Evolutionary conservation across 2,797 vertebrate species (phyloP), one percentile per base, ranked within the genome.

Genomic region (Psittacula echo): DNA sequence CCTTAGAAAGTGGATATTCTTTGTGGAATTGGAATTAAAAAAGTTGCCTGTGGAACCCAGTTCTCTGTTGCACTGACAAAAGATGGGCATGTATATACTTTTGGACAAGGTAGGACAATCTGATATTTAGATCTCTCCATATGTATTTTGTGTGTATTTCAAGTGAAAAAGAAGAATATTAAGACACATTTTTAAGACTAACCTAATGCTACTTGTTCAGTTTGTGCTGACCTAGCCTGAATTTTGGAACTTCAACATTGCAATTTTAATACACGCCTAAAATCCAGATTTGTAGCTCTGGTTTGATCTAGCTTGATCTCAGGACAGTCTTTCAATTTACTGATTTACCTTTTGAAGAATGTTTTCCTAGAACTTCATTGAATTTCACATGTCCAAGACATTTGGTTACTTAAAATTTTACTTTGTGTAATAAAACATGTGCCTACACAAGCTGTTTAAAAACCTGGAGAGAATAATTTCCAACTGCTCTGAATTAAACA

Each of bases 11-110:
- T 98, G 56, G 98, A 98, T 96, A 97, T 98, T 84, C 98, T 98
- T 62, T 98, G 98, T 97, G 98, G 98, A 93, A 97, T 98, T 92
- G 98, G 98, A 95, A 98, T 98, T 4, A 98, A 98, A 94, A 98
- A 98, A 75, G 98, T 98, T 73, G 98, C 98, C 60, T 98, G 98
- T 97, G 98, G 98, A 94, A 98, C 98, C 58, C 98, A 98, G 23
- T 98, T 98, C 96, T 98, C 98, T 30, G 98, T 98, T 90, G 98
- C 98, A 5, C 86, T 98, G 92, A 98, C 98, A 29, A 98, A 98
- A 96, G 98, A 98, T 90, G 98, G 98, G 41, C 98, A 98, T 0
- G 98, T 98, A 1, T 98, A 98, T 87, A 98, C 98, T 34, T 98
- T 98, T 94, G 98, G 98, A 89, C 98, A 98, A 97, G 98, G 98